Evolutionary conservation across 2,888 invertebrate genomes (phyloP), one percentile per base, ranked within the genome.

Genomic region (Drosophila affinis): DNA sequence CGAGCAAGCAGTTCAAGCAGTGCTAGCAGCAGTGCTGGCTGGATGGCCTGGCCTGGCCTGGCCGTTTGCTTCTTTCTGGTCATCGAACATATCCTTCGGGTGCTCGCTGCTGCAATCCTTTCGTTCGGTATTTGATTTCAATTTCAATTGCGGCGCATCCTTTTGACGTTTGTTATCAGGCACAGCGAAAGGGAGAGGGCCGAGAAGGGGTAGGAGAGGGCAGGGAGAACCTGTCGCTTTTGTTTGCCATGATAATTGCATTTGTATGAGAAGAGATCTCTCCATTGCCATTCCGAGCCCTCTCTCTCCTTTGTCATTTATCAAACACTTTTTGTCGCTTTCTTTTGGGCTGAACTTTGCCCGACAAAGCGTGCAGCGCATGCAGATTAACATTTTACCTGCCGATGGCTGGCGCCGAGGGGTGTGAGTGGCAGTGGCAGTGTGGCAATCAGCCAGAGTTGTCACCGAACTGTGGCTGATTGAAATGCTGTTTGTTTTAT

Each of bases 231-330:
- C 89, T 84, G 89, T 87, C 89, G 78, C 83, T 76, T 88, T 89
- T 89, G 89, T 85, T 85, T 85, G 81, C 75, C 73, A 75, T 72
- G 89, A 89, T 90, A 88, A 89, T 87, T 90, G 89, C 85, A 88
- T 89, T 90, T 76, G 68, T 81, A 76, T 74, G 70, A 81, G 39
- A 7, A 39, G 70, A 39, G 70, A 77, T 29, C 27, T 24, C 45
- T 27, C 9, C 39, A 6, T 3, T 29, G 29, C 21, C 18, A 32
- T 12, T 21, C n/a, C 7, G 29, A 3, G 9, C 1, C 24, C 7
- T 18, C 3, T 9, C 29, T 29, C 47, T 47, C 53, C 73, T 49
- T 70, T 77, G 77, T 76, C 85, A 79, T 80, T 89, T 88, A 89
- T 88, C 88, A 89, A 73, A 73, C 68, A 68, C 77, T 84, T 83